Conservation (phyloP, 2,888 invertebrate species). For the Tachina lurida region DNA sequence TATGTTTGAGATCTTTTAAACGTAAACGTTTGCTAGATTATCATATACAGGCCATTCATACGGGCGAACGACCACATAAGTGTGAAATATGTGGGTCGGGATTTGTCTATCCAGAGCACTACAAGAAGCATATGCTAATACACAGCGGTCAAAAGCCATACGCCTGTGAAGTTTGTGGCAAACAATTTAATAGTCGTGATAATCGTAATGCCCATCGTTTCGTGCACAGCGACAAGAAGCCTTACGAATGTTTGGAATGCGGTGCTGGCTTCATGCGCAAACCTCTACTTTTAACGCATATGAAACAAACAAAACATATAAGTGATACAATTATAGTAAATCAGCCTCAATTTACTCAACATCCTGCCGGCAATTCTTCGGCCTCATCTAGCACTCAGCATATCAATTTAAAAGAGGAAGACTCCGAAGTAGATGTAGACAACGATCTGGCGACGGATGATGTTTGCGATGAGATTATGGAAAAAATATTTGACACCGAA, state of each 20-base stretch:
- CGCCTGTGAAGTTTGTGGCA: conserved; percentile 91
- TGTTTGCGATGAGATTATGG: conserved; percentile 45
- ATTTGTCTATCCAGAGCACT: conserved; percentile 92
- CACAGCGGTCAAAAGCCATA: conserved; percentile 91
- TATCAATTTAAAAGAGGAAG: conserved; percentile 15
- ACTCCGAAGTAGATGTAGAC: conserved; percentile 54
- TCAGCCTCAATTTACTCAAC: conserved; percentile 86
- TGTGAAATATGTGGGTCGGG: conserved; percentile 89
- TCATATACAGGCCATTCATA: conserved; percentile 91
- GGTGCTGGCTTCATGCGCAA: conserved; percentile 93
- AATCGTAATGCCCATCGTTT: conserved; percentile 93
- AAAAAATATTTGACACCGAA: conserved; percentile 59
- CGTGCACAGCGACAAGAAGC: conserved; percentile 93
- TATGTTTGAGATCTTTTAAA: conserved; percentile 90
- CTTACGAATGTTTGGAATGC: conserved; percentile 92
- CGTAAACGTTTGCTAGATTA: conserved; percentile 88
- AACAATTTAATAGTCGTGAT: conserved; percentile 92
- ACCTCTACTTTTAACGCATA: conserved; percentile 89
- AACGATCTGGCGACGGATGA: conserved; percentile 52
- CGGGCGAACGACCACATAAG: conserved; percentile 90
- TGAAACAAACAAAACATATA: conserved; percentile 85
- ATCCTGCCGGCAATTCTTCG: conserved; percentile 42
- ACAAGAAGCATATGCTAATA: conserved; percentile 88
- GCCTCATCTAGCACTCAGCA: conserved; percentile 3
- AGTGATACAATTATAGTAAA: conserved; percentile 93